Percentiles rank a stretch among this genome's conserved stretches.
These are phyloP conservation scores for Proteles cristata DNA, from an alignment of 2,113 vertebrate species.

Conservation along the genomic window DNA sequence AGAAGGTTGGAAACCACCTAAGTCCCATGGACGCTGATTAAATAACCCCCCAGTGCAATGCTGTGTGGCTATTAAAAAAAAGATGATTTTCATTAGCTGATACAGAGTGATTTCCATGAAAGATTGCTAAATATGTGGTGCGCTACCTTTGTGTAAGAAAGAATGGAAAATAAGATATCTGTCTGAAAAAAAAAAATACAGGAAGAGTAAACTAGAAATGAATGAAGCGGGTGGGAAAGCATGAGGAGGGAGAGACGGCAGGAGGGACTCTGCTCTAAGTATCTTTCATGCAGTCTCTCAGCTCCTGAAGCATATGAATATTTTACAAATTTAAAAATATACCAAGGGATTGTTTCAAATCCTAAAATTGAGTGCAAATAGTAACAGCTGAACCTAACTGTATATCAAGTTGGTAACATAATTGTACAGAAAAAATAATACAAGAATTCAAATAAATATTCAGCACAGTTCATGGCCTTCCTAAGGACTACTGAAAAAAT, in stretches of 20 bases:
- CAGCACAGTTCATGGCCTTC: not conserved
- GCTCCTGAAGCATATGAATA: not conserved
- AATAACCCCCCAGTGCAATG: not conserved
- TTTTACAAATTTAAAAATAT: not conserved
- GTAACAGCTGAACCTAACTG: not conserved
- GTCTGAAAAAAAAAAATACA: not conserved
- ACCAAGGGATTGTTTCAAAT: not conserved
- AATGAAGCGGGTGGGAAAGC: not conserved
- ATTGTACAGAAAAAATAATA: not conserved
- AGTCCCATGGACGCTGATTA: not conserved
- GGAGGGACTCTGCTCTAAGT: not conserved
- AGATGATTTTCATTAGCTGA: not conserved
- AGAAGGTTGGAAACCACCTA: not conserved
- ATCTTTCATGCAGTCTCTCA: not conserved
- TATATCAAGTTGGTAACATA: not conserved
- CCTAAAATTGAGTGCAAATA: not conserved
- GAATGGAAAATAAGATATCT: not conserved
- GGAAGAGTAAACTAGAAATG: not conserved
- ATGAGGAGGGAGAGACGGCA: not conserved
- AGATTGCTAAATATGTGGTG: not conserved
- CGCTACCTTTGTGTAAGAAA: not conserved
- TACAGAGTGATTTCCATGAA: not conserved
- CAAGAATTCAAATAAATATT: slow-evolving; percentile 1
- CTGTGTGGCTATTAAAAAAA: not conserved
- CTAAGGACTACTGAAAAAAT: not conserved